Base-by-base conservation (phyloP, 2,113 vertebrate genomes). In the Sceloporus undulatus region DNA sequence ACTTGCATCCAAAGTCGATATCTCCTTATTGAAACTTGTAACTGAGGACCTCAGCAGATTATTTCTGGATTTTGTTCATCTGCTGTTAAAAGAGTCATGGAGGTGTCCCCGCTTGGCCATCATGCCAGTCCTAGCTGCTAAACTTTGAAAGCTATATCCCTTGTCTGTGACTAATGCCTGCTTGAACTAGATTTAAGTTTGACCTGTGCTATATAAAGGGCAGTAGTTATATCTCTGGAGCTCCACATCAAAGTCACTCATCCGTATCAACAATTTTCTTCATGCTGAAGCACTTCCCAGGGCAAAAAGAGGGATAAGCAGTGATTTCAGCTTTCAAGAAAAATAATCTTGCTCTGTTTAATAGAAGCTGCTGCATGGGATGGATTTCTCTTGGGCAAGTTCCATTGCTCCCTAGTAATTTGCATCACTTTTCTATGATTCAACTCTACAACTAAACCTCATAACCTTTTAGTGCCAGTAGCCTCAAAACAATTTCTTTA, bases 71-170 rank as follows among this genome's bases (percentile, higher is more conserved):
- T 66, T 18, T 48, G 74, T 77, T 77, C 74, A 65, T 65, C 75
- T 78, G 74, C 74, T 78, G 59, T 29, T 25, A 52, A 65, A 27
- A 42, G 29, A 54, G 62, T 79, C 48, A 75, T 4, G 6, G 27
- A 34, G 62, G 40, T 79, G 40, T 79, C 42, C 62, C 76, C 48
- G 27, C 19, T 34, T 86, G 75, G 85, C 75, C 75, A 11, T 40
- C 5, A 16, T 79, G 40, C 76, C 48, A 82, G 56, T 82, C 70
- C 70, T 74, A 65, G 13, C 74, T 73, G 79, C 86, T 79, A 86
- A 62, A 52, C 75, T 86, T 86, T 86, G 62, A 79, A 86, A 86
- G 75, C 85, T 86, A 86, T 86, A 86, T 86, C 85, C 27, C 85
- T 86, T 66, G 85, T 79, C 85, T 86, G 62, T 79, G 68, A 84